Conservation (phyloP, 2,888 invertebrate genomes). For the Dryobotodes eremita region DNA sequence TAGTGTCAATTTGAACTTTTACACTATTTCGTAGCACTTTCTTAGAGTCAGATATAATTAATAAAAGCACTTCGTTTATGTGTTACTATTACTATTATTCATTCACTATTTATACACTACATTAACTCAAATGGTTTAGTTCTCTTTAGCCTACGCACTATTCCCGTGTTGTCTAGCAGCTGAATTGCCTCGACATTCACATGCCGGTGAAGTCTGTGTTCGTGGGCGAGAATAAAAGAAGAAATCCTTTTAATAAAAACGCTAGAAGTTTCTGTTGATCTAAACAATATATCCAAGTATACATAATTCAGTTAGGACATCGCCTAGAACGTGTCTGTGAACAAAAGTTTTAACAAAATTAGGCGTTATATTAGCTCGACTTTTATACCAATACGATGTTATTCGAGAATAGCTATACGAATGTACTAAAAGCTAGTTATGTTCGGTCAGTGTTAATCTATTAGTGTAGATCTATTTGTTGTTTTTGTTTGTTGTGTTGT, state of each 20-base stretch:
- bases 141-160: no score
- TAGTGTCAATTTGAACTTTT: no score
- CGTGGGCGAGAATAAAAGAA: not conserved
- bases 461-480: not conserved
- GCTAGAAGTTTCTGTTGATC: conserved; percentile 13
- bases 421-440: not conserved
- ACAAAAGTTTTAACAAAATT: conserved; percentile 53
- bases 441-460: not conserved
- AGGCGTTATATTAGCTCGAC: conserved; percentile 5
- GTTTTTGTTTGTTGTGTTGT: not conserved
- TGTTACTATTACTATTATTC: no score
- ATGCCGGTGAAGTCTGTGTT: no score
- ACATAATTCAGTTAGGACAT: conserved; percentile 38
- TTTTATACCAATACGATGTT: not conserved
- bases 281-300: conserved; percentile 14
- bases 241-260: not conserved
- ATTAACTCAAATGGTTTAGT: no score
- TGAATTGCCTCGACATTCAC: no score
- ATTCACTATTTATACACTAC: no score
- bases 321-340: conserved; percentile 9
- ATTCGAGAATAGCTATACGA: not conserved
- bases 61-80: no score
- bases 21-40: no score
- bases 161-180: no score
- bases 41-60: no score